phyloP scores from a whole-genome alignment of 2,797 vertebrate genomes.

The Thamnophis elegans region DNA sequence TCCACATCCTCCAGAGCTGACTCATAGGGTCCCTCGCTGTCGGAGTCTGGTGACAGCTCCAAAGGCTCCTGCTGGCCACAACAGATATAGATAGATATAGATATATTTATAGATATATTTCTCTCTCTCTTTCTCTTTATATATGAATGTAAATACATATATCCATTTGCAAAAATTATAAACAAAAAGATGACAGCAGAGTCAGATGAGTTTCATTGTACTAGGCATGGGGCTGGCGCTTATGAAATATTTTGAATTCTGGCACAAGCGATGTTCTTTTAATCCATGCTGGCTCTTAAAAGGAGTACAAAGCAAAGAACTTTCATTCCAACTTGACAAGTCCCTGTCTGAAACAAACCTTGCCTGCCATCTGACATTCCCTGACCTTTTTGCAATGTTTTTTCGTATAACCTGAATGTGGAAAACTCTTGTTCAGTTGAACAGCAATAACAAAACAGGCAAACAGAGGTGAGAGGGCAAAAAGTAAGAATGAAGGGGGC shows the following conservation, averaged over 20 bases:
- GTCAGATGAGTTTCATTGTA: not conserved
- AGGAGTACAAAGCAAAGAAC: slow-evolving; percentile 59
- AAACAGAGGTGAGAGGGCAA: not conserved
- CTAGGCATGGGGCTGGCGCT: not conserved
- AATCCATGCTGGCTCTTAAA: slow-evolving; percentile 15
- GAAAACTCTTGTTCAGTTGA: slow-evolving; percentile 42
- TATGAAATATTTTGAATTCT: not conserved
- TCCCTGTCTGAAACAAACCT: slow-evolving; percentile 17
- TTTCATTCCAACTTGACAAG: not conserved
- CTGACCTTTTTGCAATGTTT: slow-evolving; percentile 56
- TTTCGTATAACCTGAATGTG: slow-evolving; percentile 43
- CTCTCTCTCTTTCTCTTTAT: no score
- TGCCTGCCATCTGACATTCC: slow-evolving; percentile 52
- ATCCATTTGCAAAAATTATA: not conserved
- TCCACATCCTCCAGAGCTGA: no score
- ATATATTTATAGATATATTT: no score
- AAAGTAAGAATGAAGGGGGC: not conserved
- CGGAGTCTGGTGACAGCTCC: no score
- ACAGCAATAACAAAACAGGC: slow-evolving; percentile 15
- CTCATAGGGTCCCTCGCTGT: no score
- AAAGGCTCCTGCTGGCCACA: no score
- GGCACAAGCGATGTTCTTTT: slow-evolving; percentile 30
- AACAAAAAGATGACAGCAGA: not conserved
- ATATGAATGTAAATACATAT: not conserved
- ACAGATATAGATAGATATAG: no score